These are phyloP conservation scores for Menidia menidia DNA, from an alignment of 2,797 vertebrate species.

Conservation along the genomic window DNA sequence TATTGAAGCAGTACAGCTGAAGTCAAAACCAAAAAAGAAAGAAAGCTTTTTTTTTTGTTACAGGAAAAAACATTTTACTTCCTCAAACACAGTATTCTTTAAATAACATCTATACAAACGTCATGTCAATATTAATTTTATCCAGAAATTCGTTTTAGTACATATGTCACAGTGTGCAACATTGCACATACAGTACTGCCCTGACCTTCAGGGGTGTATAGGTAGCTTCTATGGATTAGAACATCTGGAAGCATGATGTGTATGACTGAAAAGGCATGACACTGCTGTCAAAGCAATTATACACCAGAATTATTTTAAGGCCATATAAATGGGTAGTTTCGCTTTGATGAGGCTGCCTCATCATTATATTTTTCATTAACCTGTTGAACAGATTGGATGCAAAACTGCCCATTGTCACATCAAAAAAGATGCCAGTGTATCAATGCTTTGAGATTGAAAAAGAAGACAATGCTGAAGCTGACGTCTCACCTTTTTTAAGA, in stretches of 20 bases:
- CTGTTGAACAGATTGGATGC: constrained; percentile 20
- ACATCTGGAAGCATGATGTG: constrained; percentile 49
- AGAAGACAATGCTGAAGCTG: constrained; percentile 45
- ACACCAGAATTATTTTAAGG: constrained; percentile 39
- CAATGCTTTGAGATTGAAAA: constrained; percentile 33
- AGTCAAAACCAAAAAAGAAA: constrained; percentile 32
- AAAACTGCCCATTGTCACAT: background rate
- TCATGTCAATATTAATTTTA: constrained; percentile 32
- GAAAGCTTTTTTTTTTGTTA: background rate
- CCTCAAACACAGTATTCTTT: constrained; percentile 20
- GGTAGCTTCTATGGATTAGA: constrained; percentile 37
- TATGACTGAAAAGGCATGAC: constrained; percentile 44
- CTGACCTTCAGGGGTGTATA: constrained; percentile 33
- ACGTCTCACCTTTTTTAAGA: constrained; percentile 24
- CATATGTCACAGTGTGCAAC: constrained; percentile 40
- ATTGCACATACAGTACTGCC: constrained; percentile 51
- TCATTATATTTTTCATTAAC: background rate
- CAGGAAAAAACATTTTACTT: background rate
- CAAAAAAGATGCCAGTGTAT: constrained; percentile 35
- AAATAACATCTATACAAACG: constrained; percentile 55
- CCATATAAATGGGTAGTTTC: constrained; percentile 8
- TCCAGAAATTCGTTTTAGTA: constrained; percentile 40
- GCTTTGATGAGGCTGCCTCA: background rate
- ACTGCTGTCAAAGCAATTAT: constrained; percentile 33
- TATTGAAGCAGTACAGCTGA: constrained; percentile 33